A percentile compares a stretch with the other conserved stretches of the same genome.
These are phyloP conservation scores for Spea hammondii DNA, from an alignment of 2,797 vertebrate genomes.

Conservation along the genomic window DNA sequence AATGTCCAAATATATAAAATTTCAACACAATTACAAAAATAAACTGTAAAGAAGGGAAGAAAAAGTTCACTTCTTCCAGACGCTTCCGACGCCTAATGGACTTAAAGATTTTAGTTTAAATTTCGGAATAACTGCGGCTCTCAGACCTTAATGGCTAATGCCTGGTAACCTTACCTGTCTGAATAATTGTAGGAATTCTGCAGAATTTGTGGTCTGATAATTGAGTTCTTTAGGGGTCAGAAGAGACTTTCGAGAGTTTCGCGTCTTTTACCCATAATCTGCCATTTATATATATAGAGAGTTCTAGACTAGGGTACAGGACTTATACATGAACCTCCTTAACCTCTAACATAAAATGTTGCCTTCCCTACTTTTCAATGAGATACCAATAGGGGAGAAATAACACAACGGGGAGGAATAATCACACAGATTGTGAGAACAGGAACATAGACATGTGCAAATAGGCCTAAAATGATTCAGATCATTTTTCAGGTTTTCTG, in stretches of 20 bases:
- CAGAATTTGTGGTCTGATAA: conserved; percentile 49
- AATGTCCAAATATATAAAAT: background rate
- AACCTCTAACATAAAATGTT: too few species aligned
- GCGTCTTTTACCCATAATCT: too few species aligned
- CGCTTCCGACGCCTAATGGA: conserved; percentile 28
- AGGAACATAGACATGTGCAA: too few species aligned
- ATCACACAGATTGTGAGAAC: too few species aligned
- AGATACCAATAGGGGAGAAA: too few species aligned
- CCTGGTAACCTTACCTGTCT: conserved; percentile 35
- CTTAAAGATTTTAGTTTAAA: conserved; percentile 50
- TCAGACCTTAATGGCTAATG: conserved; percentile 16
- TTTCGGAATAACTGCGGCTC: conserved; percentile 44
- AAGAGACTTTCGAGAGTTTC: background rate
- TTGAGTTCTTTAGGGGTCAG: conserved; percentile 22
- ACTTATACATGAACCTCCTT: too few species aligned
- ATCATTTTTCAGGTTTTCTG: too few species aligned
- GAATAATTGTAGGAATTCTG: conserved; percentile 37
- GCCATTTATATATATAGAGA: too few species aligned
- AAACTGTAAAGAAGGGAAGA: background rate
- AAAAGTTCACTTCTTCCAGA: background rate
- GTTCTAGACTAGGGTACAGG: too few species aligned
- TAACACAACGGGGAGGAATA: too few species aligned
- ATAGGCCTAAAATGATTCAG: too few species aligned
- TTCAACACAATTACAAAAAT: conserved; percentile 6
- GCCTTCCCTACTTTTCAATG: too few species aligned